Evolutionary conservation across 1,140 invertebrate genomes (phyloP), one percentile per base, ranked within the genome.

Genomic region (Stenopsyche tienmushanensis): DNA sequence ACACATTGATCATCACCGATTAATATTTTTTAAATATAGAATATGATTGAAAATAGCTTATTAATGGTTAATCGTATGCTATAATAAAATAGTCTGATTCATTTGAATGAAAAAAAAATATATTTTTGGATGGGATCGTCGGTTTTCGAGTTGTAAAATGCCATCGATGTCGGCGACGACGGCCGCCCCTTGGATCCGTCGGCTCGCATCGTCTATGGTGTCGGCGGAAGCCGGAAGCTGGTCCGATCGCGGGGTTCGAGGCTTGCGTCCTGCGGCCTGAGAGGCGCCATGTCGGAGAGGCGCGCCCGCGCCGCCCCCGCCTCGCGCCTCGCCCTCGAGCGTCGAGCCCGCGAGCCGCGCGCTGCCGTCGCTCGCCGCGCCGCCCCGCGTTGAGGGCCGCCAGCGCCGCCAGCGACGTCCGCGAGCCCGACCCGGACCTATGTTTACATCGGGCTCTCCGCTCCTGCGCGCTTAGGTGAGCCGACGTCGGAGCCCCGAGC

Each of bases 191-290:
- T 34, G 29, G 29, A 34, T 34, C 13, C 29, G 34, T 10, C 26
- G 26, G 34, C 34, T n/a, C 2, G 59, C 59, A 47, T 47, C 15
- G 59, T 39, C 45, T 52, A 44, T 39, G 59, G 45, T 44, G 44
- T 17, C 42, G 57, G 42, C 57, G 57, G 57, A 60, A 60, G 57
- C 57, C 57, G 57, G 54, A 57, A 60, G 57, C 57, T 5, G 29
- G 13, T 34, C 29, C n/a, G 29, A 13, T 13, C 29, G 54, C 29
- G 49, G 53, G 23, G 53, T 26, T 55, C 53, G 53, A n/a, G 41
- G 34, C 39, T 58, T 41, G 58, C 58, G 39, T 44, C 44, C 41
- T 34, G 57, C 21, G 15, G 41, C 23, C 41, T 17, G 10, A 21
- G 15, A 9, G 18, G 50, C 50, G 41, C 45, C 41, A 15, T 17